phyloP scores from a whole-genome alignment of 2,888 invertebrate genomes.

The Cephus runcator region DNA sequence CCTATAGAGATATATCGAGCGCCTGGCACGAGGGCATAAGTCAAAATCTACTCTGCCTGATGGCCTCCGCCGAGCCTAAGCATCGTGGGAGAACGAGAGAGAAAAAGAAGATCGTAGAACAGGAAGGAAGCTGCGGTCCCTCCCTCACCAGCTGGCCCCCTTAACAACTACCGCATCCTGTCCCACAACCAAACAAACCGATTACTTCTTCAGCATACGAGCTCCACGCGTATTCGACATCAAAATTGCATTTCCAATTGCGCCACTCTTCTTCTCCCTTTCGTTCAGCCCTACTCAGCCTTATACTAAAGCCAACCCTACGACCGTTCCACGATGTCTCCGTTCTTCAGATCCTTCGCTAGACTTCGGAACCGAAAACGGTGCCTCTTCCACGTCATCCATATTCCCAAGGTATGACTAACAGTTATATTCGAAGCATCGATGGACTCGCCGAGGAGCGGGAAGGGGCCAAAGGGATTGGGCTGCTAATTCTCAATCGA shows the following conservation, averaged over 20 bases:
- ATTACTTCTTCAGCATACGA: background rate
- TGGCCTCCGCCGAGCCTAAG: conserved; percentile 34
- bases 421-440: background rate
- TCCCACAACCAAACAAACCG: background rate
- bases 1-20: conserved; percentile 57
- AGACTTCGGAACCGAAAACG: background rate
- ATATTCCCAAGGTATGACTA: background rate
- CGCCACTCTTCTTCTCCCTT: conserved; percentile 18
- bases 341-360: background rate
- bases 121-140: conserved; percentile 10
- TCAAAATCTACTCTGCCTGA: conserved; percentile 64
- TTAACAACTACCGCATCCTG: background rate
- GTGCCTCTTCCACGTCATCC: background rate
- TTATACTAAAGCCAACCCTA: too few relatives aligned
- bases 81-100: conserved; percentile 5
- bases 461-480: conserved; percentile 14
- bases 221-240: conserved; percentile 33
- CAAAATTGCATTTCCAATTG: conserved; percentile 54
- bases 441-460: background rate
- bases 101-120: background rate
- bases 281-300: too few relatives aligned
- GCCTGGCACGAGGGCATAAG: conserved; percentile 55
- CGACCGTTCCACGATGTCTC: background rate
- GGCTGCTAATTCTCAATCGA: background rate
- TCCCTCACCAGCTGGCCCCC: conserved; percentile 12